Base-by-base conservation (phyloP, 2,113 vertebrate species). In the Phainopepla nitens region DNA sequence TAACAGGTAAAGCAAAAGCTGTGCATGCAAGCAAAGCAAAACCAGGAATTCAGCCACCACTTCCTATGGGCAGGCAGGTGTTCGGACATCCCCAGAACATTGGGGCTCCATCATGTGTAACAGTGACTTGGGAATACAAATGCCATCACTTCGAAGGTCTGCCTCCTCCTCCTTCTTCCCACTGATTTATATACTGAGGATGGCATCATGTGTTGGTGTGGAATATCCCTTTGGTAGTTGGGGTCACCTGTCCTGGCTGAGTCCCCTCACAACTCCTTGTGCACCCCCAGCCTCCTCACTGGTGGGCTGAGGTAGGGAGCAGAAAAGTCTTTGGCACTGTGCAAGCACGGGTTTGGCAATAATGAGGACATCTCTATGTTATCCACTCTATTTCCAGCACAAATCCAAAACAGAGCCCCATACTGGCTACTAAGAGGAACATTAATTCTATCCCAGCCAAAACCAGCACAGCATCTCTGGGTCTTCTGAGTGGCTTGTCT, bases 31-130 rank as follows among this genome's bases (percentile, higher is more conserved):
- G 28, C 47, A 53, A 45, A 69, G 4, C 18, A 53, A 78, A 87
- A 28, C 39, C 0, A 61, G 39, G 54, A 61, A 45, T 61, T 61
- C 33, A 24, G 45, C 6, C 28, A 45, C 28, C 23, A 4, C 10
- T 53, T 78, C 16, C 12, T 19, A 23, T 20, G 23, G 33, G 28
- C 33, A 60, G 62, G 11, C 33, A 51, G 27, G 7, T 86, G 6
- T 86, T 50, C 36, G 51, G 72, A 31, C 27, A 60, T 60, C 27
- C 27, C 39, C 39, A 45, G 45, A 11, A 45, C 39, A 33, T 1
- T 11, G 2, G 27, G 23, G 22, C 54, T 87, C 11, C 15, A 23
- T 39, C 62, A 23, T 1, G 1, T 1, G 0, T 68, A 36, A 33
- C 27, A 45, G 39, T 77, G 53, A 33, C 53, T 87, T 33, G 33